Base-by-base conservation (phyloP, 2,113 vertebrate genomes). In the Collichthys lucidus region DNA sequence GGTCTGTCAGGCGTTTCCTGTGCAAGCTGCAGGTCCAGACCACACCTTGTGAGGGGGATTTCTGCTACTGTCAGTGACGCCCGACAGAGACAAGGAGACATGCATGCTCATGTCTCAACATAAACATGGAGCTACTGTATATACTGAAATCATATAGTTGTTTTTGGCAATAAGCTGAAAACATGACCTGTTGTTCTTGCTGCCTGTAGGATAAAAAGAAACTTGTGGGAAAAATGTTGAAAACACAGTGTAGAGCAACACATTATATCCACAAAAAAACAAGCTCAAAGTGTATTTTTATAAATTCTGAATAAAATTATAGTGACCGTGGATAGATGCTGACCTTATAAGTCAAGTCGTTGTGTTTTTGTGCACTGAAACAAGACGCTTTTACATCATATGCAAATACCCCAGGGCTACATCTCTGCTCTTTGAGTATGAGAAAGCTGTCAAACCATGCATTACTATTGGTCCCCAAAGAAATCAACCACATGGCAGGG, bases 1-100 rank as follows among this genome's bases (percentile, higher is more conserved):
- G 88, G 79, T 85, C 83, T 78, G 66, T 94, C 90, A 91, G 89
- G 80, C 90, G 73, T 90, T 93, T 93, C 93, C 93, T 86, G 90
- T 81, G 80, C 85, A 46, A 63, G 83, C 64, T 3, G 15, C 66
- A 89, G 85, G 83, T 84, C 80, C 72, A 86, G 92, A 86, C 92
- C 92, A 89, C 91, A 91, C 92, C 92, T 91, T 65, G 74, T 5
- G 87, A 86, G 84, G 93, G 92, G 92, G 89, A 92, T 92, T 94
- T 90, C 89, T 86, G 75, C 57, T 44, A 55, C 56, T 31, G 31
- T 59, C 67, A 73, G 67, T 50, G 83, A 85, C 79, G 57, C 82
- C 79, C 80, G 35, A 29, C 19, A 82, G 67, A 88, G 86, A 85
- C 50, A 61, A 59, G 61, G 22, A 83, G 63, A 86, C 68, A 63